Percentiles rank a stretch among this genome's conserved stretches.
These are phyloP conservation scores for Noctua fimbriata DNA, from an alignment of 2,888 invertebrate species.

Conservation along the genomic window DNA sequence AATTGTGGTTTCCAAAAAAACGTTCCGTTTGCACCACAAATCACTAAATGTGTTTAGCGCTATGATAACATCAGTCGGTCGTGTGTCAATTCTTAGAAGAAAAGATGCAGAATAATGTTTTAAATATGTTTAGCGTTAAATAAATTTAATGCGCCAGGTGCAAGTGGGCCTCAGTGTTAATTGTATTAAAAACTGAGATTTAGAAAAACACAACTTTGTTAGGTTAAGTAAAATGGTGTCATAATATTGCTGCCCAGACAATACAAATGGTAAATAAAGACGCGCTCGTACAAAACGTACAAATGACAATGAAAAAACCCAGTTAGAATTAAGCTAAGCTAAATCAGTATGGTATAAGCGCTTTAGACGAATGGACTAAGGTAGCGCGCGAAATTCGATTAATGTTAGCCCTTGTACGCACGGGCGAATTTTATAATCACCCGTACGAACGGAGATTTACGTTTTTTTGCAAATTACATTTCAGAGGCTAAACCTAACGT, in stretches of 20 bases:
- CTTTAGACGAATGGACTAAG: constrained; percentile 16
- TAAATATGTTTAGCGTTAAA: neutral
- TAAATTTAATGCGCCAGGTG: neutral
- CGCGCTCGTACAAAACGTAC: constrained; percentile 39
- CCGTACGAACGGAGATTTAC: neutral
- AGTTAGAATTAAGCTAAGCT: constrained; percentile 67
- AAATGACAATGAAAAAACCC: constrained; percentile 59
- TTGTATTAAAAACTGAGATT: neutral
- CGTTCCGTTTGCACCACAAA: neutral
- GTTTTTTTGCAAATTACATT: neutral
- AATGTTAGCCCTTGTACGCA: neutral
- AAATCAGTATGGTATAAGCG: constrained; percentile 54
- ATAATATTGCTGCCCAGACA: constrained; percentile 52
- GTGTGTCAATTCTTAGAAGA: neutral
- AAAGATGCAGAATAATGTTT: neutral
- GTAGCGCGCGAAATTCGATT: neutral
- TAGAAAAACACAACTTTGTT: neutral
- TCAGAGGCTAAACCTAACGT: neutral
- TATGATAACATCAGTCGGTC: neutral
- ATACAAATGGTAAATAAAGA: constrained; percentile 58
- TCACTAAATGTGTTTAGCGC: neutral
- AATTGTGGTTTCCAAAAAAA: neutral
- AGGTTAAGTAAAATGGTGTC: constrained; percentile 17
- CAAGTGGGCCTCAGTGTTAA: neutral
- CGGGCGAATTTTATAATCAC: neutral